Percentiles rank a stretch among this genome's conserved stretches.
Evolutionary conservation across 1,140 invertebrate species (phyloP).

Genomic region (Tetragonula clypearis): DNA sequence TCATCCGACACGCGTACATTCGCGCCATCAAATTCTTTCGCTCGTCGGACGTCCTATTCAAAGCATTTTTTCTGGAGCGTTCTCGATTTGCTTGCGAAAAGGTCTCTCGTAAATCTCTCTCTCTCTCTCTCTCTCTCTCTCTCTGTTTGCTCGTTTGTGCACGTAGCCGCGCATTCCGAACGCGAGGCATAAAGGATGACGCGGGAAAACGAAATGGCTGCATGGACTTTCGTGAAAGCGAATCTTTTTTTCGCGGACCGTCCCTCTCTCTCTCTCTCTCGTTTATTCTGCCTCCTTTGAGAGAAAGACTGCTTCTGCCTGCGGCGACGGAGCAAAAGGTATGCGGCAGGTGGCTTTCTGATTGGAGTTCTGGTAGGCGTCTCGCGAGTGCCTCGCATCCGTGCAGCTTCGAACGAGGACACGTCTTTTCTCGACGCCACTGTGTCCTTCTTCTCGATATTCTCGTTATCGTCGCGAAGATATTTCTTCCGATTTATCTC

Average conservation of each 20-base stretch:
- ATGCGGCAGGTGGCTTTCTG: conserved; percentile 69
- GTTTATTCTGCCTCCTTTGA: not conserved
- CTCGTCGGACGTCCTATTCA: not conserved
- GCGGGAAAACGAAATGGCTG: conserved; percentile 46
- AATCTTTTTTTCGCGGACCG: conserved; percentile 63
- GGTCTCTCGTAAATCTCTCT: not conserved
- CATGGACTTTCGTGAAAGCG: conserved; percentile 68
- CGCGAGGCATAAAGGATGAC: not conserved
- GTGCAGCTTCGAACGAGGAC: conserved; percentile 52
- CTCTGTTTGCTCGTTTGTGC: not conserved
- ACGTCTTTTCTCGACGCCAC: conserved; percentile 30
- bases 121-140: not conserved
- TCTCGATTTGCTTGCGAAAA: not conserved
- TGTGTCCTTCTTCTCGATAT: not conserved
- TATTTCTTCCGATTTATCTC: too few species aligned
- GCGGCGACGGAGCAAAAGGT: conserved; percentile 49
- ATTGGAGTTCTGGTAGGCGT: conserved; percentile 38
- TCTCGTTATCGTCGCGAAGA: not conserved
- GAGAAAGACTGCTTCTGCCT: conserved; percentile 37
- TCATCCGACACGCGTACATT: too few species aligned
- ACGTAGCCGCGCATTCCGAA: not conserved
- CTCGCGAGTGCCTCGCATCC: not conserved
- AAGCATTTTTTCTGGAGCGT: not conserved
- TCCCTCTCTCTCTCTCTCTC: conserved; percentile 2
- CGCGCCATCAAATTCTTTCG: not conserved